Evolutionary conservation across 2,797 vertebrate genomes (phyloP).

Genomic region (Semotilus atromaculatus): DNA sequence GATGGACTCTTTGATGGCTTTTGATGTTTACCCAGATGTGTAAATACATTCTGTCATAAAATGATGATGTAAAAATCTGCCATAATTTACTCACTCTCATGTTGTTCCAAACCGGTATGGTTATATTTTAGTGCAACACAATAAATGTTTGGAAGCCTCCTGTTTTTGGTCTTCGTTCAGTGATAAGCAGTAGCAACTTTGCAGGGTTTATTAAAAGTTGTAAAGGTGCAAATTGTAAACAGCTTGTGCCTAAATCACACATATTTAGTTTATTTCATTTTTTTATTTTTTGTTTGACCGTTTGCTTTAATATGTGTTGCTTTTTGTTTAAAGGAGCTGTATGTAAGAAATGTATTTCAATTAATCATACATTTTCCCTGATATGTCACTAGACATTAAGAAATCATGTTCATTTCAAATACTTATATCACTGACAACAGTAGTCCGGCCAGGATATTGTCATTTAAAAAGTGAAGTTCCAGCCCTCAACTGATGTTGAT

Average conservation of each 20-base stretch:
- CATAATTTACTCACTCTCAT: neutral
- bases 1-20: slow-evolving; percentile 48
- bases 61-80: neutral
- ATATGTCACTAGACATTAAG: no score
- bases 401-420: no score
- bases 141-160: neutral
- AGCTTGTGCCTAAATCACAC: neutral
- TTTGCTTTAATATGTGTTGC: no score
- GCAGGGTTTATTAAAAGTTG: neutral
- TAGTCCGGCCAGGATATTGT: no score
- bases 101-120: neutral
- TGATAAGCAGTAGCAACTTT: neutral
- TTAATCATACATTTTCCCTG: no score
- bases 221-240: neutral
- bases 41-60: neutral
- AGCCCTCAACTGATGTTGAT: no score
- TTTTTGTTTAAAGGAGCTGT: no score
- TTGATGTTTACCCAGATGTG: neutral
- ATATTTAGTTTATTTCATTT: no score
- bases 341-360: no score
- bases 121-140: neutral
- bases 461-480: no score
- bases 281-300: no score
- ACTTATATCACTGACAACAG: no score
- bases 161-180: neutral